phyloP scores from a whole-genome alignment of 2,797 vertebrate genomes.

The Pachyuromys duprasi region DNA sequence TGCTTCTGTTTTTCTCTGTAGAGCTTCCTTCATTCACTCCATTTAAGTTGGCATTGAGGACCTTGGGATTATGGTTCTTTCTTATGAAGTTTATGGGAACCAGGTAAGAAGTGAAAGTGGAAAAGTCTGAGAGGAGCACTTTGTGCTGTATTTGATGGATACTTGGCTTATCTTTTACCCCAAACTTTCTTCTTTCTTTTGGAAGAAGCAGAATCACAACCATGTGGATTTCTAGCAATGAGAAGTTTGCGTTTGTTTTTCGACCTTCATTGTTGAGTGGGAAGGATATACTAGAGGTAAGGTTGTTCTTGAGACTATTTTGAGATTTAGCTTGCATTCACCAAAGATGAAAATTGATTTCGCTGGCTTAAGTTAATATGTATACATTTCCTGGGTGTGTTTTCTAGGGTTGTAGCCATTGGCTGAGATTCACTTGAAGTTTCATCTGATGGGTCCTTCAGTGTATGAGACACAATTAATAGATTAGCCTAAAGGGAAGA shows the following conservation, averaged over 20 bases:
- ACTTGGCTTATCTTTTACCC: background rate
- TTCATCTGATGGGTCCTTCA: background rate
- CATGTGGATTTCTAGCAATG: background rate
- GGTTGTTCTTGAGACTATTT: background rate
- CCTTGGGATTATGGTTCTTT: background rate
- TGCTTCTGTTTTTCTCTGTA: slow-evolving; percentile 2
- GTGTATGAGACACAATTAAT: slow-evolving; percentile 1
- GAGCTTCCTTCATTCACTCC: background rate
- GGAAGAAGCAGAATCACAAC: background rate
- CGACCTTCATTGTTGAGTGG: background rate
- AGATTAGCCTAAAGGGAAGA: background rate
- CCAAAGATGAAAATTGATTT: background rate
- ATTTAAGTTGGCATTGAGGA: background rate
- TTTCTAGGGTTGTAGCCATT: background rate
- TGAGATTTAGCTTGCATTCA: background rate
- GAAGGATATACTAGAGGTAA: background rate
- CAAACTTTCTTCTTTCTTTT: background rate
- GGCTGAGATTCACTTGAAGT: background rate
- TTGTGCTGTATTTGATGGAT: background rate
- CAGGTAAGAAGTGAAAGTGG: background rate
- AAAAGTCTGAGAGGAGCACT: background rate
- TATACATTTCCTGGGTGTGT: background rate
- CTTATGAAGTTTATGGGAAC: background rate
- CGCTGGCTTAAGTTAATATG: background rate
- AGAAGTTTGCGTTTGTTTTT: background rate